Conservation (phyloP, 2,888 invertebrate species). For the Mechanitis messenoides region DNA sequence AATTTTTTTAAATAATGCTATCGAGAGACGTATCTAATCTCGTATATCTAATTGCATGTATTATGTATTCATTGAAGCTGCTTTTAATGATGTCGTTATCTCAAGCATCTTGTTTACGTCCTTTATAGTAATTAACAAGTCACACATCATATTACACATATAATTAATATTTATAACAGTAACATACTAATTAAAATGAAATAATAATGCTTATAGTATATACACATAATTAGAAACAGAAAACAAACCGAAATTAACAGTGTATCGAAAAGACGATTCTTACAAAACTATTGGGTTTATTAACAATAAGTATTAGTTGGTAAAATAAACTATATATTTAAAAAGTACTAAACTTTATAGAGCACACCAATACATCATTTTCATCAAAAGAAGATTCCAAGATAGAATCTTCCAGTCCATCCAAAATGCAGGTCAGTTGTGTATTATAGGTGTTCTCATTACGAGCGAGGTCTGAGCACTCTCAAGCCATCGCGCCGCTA, state of each 20-base stretch:
- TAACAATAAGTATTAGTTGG: too few species aligned
- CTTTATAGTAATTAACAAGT: slow-evolving; percentile 4
- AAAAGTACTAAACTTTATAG: too few species aligned
- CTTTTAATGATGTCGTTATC: slow-evolving; percentile 6
- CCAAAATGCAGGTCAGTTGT: slow-evolving; percentile 23
- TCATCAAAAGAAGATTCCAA: not conserved
- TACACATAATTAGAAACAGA: not conserved
- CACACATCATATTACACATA: slow-evolving; percentile 5
- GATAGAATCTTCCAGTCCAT: slow-evolving; percentile 10
- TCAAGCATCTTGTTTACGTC: slow-evolving; percentile 4
- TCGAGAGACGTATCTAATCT: slow-evolving; percentile 8
- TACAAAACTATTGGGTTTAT: too few species aligned
- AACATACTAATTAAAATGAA: slow-evolving; percentile 4
- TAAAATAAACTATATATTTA: too few species aligned
- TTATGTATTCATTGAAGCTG: slow-evolving; percentile 3
- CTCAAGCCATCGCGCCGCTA: slow-evolving; percentile 19
- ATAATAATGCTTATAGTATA: not conserved
- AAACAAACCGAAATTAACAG: not conserved
- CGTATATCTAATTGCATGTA: slow-evolving; percentile 7
- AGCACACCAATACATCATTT: too few species aligned
- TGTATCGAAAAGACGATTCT: not conserved
- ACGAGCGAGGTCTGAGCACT: slow-evolving; percentile 19
- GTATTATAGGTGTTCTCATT: slow-evolving; percentile 25
- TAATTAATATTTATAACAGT: not conserved
- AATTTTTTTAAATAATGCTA: too few species aligned